Percentiles rank a stretch among this genome's conserved stretches.
Conservation (phyloP, 2,797 vertebrate species). For the Oreortyx pictus region DNA sequence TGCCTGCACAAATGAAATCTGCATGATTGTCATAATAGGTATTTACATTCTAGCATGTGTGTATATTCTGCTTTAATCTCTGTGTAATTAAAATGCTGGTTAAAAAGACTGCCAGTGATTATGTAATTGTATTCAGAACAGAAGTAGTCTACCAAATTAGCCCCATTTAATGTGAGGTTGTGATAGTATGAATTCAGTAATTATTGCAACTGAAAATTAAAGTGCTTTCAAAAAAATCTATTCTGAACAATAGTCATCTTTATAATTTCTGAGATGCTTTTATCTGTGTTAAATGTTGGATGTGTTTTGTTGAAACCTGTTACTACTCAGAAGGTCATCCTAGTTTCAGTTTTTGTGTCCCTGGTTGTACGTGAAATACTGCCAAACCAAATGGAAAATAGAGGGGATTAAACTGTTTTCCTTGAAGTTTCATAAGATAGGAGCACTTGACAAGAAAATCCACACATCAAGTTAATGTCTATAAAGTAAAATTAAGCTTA, state of each 20-base stretch:
- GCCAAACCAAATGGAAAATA: background rate
- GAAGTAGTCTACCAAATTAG: background rate
- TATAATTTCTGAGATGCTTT: background rate
- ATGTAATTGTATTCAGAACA: background rate
- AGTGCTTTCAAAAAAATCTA: background rate
- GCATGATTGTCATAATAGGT: background rate
- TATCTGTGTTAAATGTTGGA: background rate
- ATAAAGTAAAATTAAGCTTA: background rate
- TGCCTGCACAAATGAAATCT: background rate
- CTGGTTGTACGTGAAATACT: background rate
- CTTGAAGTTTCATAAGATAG: background rate
- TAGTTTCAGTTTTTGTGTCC: background rate
- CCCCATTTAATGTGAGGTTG: background rate
- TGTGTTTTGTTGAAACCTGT: background rate
- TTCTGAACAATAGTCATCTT: background rate
- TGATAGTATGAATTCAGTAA: background rate
- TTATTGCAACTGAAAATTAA: background rate
- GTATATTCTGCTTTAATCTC: background rate
- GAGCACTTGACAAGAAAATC: background rate
- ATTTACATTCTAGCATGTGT: background rate
- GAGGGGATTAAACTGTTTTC: background rate
- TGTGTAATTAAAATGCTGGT: constrained; percentile 12
- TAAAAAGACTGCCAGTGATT: background rate
- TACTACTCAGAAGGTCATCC: background rate
- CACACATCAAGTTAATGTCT: background rate